Evolutionary conservation across 2,888 invertebrate genomes (phyloP).

Genomic region (Platynereis dumerilii): DNA sequence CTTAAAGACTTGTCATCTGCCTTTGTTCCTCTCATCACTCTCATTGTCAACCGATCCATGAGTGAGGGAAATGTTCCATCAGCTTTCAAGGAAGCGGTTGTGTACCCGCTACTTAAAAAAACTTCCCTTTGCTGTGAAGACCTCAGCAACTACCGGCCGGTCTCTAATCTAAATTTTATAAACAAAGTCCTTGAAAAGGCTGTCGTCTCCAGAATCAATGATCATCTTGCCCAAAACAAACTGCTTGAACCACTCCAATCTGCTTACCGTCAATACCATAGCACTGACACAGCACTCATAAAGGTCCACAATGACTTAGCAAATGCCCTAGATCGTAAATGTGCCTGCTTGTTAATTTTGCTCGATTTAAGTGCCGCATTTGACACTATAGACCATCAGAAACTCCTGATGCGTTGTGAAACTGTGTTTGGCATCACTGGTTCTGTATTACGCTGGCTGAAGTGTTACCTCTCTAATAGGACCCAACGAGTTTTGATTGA

Average conservation of each 20-base stretch:
- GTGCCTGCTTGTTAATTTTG: neutral
- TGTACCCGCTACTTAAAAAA: neutral
- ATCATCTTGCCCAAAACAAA: no score
- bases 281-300: neutral
- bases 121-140: neutral
- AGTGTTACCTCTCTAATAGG: neutral
- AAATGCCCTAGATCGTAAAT: neutral
- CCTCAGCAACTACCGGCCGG: neutral
- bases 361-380: conserved; percentile 6
- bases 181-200: no score
- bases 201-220: no score
- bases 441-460: neutral
- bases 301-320: neutral
- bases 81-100: neutral
- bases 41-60: neutral
- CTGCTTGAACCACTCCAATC: conserved; percentile 3
- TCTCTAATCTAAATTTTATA: conserved; percentile 3
- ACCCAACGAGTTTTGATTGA: neutral
- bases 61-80: neutral
- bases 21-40: neutral
- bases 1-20: neutral
- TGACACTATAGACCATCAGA: neutral
- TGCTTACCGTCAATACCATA: neutral
- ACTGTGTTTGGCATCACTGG: neutral
- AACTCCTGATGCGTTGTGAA: neutral